Evolutionary conservation across 2,888 invertebrate genomes (phyloP).

Genomic region (Lithosia quadra): DNA sequence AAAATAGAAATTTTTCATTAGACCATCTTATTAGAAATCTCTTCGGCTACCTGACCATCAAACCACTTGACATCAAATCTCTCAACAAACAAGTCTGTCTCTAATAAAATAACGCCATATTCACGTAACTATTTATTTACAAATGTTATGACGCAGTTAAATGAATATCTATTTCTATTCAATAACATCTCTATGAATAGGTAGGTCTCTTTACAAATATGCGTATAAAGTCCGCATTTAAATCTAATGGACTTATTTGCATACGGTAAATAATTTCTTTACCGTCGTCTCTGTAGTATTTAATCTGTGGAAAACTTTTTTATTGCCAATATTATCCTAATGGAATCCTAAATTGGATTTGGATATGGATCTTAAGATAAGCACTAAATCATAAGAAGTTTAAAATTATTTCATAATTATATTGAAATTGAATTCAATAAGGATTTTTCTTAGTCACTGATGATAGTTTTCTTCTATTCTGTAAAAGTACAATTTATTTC

Average conservation of each 20-base stretch:
- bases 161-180: conserved; percentile 21
- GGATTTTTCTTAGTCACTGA: too few species aligned
- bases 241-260: neutral
- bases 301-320: neutral
- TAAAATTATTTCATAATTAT: too few species aligned
- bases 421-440: too few species aligned
- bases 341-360: too few species aligned
- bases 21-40: conserved; percentile 15
- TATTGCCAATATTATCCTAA: neutral
- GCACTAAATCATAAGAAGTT: too few species aligned
- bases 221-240: neutral
- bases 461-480: too few species aligned
- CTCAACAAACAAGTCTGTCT: conserved; percentile 40
- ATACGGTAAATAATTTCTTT: neutral
- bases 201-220: conserved; percentile 9
- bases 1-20: neutral
- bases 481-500: too few species aligned
- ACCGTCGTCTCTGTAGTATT: neutral
- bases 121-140: conserved; percentile 41
- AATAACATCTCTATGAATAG: conserved; percentile 8
- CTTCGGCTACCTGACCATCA: neutral
- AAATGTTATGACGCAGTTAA: conserved; percentile 21
- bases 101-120: conserved; percentile 20
- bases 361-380: too few species aligned
- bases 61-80: conserved; percentile 40